phyloP scores from a whole-genome alignment of 2,797 vertebrate species.

The Sebastes kiyomatsui region DNA sequence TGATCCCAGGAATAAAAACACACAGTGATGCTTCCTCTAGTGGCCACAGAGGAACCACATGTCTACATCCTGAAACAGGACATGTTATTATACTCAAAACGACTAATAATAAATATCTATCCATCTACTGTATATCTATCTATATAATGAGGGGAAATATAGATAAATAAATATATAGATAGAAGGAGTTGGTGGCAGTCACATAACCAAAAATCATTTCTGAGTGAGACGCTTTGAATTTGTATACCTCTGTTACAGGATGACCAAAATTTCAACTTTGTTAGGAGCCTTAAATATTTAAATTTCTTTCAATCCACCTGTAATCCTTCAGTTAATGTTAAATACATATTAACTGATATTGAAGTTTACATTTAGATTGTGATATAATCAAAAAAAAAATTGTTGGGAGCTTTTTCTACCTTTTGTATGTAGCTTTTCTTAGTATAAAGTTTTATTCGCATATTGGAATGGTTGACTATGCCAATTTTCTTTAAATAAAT shows the following conservation, averaged over 20 bases:
- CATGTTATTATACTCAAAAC: not conserved
- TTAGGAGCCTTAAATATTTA: not conserved
- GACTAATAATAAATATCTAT: too few relatives aligned
- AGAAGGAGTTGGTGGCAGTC: not conserved
- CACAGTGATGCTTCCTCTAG: not conserved
- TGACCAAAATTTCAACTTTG: not conserved
- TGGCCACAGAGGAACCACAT: slow-evolving; percentile 20
- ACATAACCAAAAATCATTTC: not conserved
- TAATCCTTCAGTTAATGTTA: not conserved
- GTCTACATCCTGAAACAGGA: not conserved
- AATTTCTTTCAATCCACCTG: not conserved
- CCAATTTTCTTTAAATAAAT: too few relatives aligned
- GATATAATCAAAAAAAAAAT: not conserved
- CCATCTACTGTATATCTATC: too few relatives aligned
- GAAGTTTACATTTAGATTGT: not conserved
- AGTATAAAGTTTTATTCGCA: not conserved
- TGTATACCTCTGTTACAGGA: not conserved
- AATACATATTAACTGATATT: not conserved
- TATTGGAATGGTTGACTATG: not conserved
- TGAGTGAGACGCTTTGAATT: not conserved
- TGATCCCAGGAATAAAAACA: too few relatives aligned
- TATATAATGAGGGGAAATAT: not conserved
- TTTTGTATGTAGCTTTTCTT: not conserved
- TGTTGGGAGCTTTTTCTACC: not conserved
- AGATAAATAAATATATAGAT: not conserved